Percentiles rank a stretch among this genome's conserved stretches.
These are phyloP conservation scores for Mesitornis unicolor DNA, from an alignment of 2,113 vertebrate genomes.

Conservation along the genomic window DNA sequence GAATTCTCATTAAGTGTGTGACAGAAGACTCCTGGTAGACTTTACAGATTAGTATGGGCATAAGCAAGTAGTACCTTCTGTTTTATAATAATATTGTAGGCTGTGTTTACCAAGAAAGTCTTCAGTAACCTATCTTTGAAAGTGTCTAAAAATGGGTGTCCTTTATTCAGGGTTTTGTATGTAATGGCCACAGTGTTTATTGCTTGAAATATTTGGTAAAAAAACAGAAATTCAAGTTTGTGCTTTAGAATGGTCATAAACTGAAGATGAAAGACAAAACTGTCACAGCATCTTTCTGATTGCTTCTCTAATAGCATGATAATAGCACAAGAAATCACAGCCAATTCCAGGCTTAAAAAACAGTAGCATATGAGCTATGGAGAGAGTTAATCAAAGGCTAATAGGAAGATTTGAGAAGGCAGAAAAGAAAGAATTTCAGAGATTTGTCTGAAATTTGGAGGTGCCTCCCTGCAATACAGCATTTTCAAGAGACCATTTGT, in stretches of 20 bases:
- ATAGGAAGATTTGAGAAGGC: background rate
- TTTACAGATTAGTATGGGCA: background rate
- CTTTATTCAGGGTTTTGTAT: background rate
- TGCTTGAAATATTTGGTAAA: background rate
- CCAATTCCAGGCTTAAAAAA: background rate
- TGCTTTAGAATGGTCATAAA: background rate
- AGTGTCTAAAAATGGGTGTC: background rate
- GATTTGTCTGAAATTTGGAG: constrained; percentile 4
- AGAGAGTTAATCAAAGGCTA: background rate
- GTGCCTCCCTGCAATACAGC: background rate
- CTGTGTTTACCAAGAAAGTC: background rate
- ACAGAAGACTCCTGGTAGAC: background rate
- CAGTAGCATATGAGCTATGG: background rate
- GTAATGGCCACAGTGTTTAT: background rate
- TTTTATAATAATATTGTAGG: background rate
- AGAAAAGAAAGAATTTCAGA: background rate
- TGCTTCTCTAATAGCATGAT: background rate
- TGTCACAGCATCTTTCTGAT: background rate
- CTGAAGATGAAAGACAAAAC: background rate
- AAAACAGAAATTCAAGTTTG: background rate
- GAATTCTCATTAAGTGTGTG: background rate
- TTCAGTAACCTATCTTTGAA: background rate
- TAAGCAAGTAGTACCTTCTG: background rate
- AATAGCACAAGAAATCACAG: background rate
- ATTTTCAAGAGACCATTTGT: constrained; percentile 8